These are phyloP conservation scores for Megalops cyprinoides DNA, from an alignment of 2,797 vertebrate species.

Conservation along the genomic window DNA sequence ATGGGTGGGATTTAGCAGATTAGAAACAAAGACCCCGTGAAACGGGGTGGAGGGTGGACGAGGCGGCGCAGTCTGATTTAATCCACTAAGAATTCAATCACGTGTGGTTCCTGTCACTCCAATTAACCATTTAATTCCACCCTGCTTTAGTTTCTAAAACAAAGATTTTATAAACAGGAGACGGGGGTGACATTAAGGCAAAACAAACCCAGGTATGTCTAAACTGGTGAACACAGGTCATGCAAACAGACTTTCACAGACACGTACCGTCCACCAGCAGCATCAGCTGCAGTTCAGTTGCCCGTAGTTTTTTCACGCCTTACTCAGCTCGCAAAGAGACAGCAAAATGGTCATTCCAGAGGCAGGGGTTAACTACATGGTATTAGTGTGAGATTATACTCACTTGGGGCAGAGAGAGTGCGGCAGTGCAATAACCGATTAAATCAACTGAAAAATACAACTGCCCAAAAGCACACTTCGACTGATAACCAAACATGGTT, in stretches of 20 bases:
- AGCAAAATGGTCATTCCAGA: not conserved
- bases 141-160: slow-evolving; percentile 62
- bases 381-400: slow-evolving; percentile 10
- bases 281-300: not conserved
- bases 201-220: not conserved
- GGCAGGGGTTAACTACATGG: not conserved
- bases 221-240: not conserved
- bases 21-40: slow-evolving; percentile 82
- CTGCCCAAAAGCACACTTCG: too few species aligned
- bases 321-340: not conserved
- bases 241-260: not conserved
- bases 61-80: slow-evolving; percentile 72
- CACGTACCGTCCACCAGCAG: not conserved
- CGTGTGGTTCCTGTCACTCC: slow-evolving; percentile 70
- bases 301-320: not conserved
- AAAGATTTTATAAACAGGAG: slow-evolving; percentile 43
- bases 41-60: slow-evolving; percentile 55
- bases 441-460: too few species aligned
- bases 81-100: slow-evolving; percentile 83
- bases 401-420: not conserved
- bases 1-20: slow-evolving; percentile 82
- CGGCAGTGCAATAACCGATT: not conserved
- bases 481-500: not conserved
- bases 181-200: slow-evolving; percentile 33
- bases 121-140: slow-evolving; percentile 78